Evolutionary conservation across 2,888 invertebrate genomes (phyloP), one percentile per base, ranked within the genome.

Genomic region (Furcula furcula): DNA sequence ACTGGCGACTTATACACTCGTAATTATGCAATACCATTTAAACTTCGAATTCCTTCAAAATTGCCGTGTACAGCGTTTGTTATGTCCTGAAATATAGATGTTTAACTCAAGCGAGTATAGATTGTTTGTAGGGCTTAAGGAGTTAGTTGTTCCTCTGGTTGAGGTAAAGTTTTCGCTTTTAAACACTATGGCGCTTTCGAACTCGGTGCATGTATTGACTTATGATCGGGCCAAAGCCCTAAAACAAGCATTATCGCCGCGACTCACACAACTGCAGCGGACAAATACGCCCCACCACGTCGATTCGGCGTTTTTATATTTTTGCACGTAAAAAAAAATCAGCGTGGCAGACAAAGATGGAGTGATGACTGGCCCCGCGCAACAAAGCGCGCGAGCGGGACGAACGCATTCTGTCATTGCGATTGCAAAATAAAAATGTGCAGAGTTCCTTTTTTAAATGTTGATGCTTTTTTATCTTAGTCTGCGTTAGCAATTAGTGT

Each of bases 401-500:
- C 75, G 58, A 76, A 69, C 63, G 55, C 76, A 75, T 65, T 76
- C 80, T 82, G 82, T 84, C 87, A 81, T 76, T 76, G 72, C 76
- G 72, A 76, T 68, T 55, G 73, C 71, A 70, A 86, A 86, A 88
- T 87, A 87, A 87, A 88, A 88, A 87, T 86, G 85, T 86, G 84
- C 83, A 84, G 76, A 67, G 76, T 75, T 80, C 76, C 76, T 81
- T 86, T 86, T 87, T 85, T 83, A 76, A 78, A 84, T 85, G 86
- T 81, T 80, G n/a, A 83, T 85, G 82, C 77, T 84, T 84, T 86
- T 86, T 87, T 87, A 74, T 78, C 79, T 82, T 83, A 82, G 88
- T 88, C 85, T 86, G 86, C 86, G 85, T 86, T 85, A 68, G 80
- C 86, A 87, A 88, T 88, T 88, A 87, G 88, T 84, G 83, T 78